phyloP scores from a whole-genome alignment of 2,113 vertebrate species.

The Gallinago undulata region DNA sequence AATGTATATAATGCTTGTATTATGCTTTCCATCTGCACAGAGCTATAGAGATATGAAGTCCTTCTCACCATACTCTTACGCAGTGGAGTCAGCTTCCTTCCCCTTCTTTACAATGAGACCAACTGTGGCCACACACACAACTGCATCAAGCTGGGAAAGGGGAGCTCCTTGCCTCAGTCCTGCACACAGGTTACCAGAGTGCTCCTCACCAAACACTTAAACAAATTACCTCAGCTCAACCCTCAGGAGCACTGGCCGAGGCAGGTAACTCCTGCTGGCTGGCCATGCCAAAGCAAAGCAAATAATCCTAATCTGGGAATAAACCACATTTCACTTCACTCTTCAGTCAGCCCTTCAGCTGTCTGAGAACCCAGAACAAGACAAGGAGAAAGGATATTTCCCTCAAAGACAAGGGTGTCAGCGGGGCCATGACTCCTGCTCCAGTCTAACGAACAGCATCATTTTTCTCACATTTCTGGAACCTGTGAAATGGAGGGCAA shows the following conservation, averaged over 20 bases:
- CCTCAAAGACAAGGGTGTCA: neutral
- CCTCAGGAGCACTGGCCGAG: neutral
- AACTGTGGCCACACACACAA: neutral
- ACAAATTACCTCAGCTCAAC: neutral
- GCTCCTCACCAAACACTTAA: neutral
- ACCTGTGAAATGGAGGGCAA: neutral
- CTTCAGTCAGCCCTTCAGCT: neutral
- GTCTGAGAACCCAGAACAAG: neutral
- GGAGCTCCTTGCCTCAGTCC: neutral
- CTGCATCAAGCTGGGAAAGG: neutral
- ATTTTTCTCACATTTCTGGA: neutral
- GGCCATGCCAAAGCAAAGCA: neutral
- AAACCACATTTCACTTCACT: neutral
- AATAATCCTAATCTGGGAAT: neutral
- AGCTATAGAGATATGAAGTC: neutral
- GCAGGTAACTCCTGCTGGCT: neutral
- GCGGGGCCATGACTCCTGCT: neutral
- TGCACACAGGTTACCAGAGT: neutral
- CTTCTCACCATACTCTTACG: neutral
- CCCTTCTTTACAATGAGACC: neutral
- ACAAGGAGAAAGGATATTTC: neutral
- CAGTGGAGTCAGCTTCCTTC: neutral
- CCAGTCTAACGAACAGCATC: neutral
- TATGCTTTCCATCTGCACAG: neutral
- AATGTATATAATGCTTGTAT: neutral